Conservation (phyloP, 2,888 invertebrate species). For the Coecobrya sp. region DNA sequence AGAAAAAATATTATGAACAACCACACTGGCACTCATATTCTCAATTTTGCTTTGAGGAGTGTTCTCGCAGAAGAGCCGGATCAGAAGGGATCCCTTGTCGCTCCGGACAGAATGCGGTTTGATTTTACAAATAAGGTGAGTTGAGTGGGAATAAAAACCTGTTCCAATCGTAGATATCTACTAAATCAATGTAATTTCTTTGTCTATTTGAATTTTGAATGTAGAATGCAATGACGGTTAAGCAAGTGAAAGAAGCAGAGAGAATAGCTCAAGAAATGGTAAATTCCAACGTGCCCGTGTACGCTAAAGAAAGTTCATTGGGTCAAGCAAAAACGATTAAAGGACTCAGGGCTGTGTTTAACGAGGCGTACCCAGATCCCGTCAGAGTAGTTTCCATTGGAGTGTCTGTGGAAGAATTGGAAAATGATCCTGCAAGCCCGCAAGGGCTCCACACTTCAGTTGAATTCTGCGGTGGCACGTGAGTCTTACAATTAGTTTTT, state of each 20-base stretch:
- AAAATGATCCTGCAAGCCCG: conserved; percentile 94
- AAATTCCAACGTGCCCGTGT: conserved; percentile 93
- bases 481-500: conserved; percentile 87
- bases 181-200: no score
- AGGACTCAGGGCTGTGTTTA: conserved; percentile 98
- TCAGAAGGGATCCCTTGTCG: conserved; percentile 99
- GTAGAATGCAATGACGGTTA: conserved; percentile 93
- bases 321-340: conserved; percentile 96
- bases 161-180: no score
- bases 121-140: conserved; percentile 97
- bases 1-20: conserved; percentile 99
- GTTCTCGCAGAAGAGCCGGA: conserved; percentile 97
- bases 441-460: conserved; percentile 93
- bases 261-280: conserved; percentile 93
- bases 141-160: no score
- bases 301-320: conserved; percentile 95
- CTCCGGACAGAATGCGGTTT: conserved; percentile 98
- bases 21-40: conserved; percentile 98
- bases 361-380: conserved; percentile 87
- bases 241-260: conserved; percentile 96
- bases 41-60: conserved; percentile 97
- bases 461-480: conserved; percentile 99
- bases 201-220: no score
- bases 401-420: conserved; percentile 95
- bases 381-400: conserved; percentile 96